Conservation (phyloP, 2,888 invertebrate genomes). For the Penaeus monodon region DNA sequence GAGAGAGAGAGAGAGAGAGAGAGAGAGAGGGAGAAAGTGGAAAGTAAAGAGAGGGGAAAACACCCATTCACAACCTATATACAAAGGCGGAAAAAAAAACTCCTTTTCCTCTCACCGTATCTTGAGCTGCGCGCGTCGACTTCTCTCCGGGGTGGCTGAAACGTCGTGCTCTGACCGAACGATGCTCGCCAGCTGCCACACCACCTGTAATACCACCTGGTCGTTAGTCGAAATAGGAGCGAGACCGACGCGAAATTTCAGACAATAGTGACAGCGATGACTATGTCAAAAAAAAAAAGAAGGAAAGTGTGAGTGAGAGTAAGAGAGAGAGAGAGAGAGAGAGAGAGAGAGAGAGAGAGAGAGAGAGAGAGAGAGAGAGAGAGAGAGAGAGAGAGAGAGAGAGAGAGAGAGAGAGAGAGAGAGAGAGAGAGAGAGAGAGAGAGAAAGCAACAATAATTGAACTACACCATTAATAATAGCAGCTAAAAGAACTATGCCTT, state of each 20-base stretch:
- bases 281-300: not conserved
- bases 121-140: conserved; percentile 27
- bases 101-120: conserved; percentile 22
- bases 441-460: not conserved
- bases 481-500: not conserved
- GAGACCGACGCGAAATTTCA: not conserved
- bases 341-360: not conserved
- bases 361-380: not conserved
- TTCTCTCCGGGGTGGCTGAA: conserved; percentile 18
- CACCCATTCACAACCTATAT: too few species aligned
- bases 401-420: not conserved
- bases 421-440: not conserved
- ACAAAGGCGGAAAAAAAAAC: too few species aligned
- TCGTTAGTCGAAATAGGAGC: not conserved
- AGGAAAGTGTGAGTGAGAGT: too few species aligned
- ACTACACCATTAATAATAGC: not conserved
- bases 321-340: not conserved
- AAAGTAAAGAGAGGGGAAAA: too few species aligned
- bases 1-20: too few species aligned
- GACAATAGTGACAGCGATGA: not conserved
- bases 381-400: not conserved
- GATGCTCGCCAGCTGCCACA: conserved; percentile 31
- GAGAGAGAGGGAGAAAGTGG: too few species aligned
- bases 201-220: conserved; percentile 19
- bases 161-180: conserved; percentile 40